Evolutionary conservation across 2,797 vertebrate genomes (phyloP).

Genomic region (Peromyscus attwateri): DNA sequence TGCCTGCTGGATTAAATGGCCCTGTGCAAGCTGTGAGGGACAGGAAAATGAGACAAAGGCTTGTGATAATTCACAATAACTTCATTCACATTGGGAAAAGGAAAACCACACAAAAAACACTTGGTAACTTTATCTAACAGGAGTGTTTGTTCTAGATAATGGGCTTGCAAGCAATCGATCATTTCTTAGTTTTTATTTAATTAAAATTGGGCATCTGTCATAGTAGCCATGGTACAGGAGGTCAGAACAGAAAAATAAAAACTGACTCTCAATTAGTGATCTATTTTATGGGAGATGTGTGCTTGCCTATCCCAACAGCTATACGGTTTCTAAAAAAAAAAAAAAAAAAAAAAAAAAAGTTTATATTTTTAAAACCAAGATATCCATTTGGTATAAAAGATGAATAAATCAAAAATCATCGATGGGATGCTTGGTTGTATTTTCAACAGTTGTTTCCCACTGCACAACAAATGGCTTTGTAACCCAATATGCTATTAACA

Average conservation of each 20-base stretch:
- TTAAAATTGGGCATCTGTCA: neutral
- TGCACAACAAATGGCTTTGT: constrained; percentile 65
- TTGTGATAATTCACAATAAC: neutral
- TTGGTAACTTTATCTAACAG: constrained; percentile 27
- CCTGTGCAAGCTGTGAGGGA: neutral
- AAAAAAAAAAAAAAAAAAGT: too few species aligned
- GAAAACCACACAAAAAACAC: constrained; percentile 26
- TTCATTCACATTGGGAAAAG: constrained; percentile 57
- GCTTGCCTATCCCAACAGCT: neutral
- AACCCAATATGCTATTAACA: constrained; percentile 67
- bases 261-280: neutral
- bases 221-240: neutral
- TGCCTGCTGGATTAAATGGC: constrained; percentile 35
- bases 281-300: neutral
- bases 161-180: neutral
- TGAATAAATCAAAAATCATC: constrained; percentile 35
- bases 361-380: neutral
- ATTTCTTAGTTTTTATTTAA: neutral
- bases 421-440: neutral
- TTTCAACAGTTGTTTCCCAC: constrained; percentile 69
- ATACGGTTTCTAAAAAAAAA: neutral
- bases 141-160: neutral
- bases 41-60: neutral
- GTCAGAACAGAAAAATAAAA: constrained; percentile 33
- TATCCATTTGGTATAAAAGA: neutral